A percentile compares a stretch with the other conserved stretches of the same genome.
Evolutionary conservation across 2,797 vertebrate genomes (phyloP).

Genomic region (Sebastes nivosus): DNA sequence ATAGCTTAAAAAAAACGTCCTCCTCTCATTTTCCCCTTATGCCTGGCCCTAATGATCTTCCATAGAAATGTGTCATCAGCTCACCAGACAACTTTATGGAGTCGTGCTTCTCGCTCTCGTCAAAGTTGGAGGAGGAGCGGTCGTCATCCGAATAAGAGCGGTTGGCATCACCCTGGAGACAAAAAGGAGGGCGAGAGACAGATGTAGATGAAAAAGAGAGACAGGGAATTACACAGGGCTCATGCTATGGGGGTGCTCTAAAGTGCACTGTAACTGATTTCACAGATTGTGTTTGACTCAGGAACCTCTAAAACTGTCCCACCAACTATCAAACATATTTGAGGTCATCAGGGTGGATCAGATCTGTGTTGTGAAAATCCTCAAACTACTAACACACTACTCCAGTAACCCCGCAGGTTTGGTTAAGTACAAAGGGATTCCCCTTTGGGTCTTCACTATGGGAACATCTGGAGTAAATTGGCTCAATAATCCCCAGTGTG

Average conservation of each 20-base stretch:
- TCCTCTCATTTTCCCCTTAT: too few species aligned
- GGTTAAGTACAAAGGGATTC: neutral
- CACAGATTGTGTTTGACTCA: neutral
- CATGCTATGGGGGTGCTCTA: neutral
- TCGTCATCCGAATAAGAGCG: constrained; percentile 95
- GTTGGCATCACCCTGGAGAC: constrained; percentile 92
- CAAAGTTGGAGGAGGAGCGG: constrained; percentile 89
- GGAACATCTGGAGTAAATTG: constrained; percentile 30
- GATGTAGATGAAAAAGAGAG: neutral
- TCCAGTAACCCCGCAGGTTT: neutral
- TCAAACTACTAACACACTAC: constrained; percentile 3
- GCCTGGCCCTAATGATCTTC: too few species aligned
- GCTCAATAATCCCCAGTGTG: constrained; percentile 10
- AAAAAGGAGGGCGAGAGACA: neutral
- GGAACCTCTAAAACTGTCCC: neutral
- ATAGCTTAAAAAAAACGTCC: neutral
- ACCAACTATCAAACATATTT: neutral
- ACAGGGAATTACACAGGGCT: neutral
- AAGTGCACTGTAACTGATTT: neutral
- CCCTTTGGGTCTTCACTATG: neutral
- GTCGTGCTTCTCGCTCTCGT: constrained; percentile 91
- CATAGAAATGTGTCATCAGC: constrained; percentile 17
- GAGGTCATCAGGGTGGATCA: neutral
- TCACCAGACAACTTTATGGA: constrained; percentile 88
- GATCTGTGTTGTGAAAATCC: neutral